Evolutionary conservation across 2,113 vertebrate genomes (phyloP), one percentile per base, ranked within the genome.

Genomic region (Cacatua alba): DNA sequence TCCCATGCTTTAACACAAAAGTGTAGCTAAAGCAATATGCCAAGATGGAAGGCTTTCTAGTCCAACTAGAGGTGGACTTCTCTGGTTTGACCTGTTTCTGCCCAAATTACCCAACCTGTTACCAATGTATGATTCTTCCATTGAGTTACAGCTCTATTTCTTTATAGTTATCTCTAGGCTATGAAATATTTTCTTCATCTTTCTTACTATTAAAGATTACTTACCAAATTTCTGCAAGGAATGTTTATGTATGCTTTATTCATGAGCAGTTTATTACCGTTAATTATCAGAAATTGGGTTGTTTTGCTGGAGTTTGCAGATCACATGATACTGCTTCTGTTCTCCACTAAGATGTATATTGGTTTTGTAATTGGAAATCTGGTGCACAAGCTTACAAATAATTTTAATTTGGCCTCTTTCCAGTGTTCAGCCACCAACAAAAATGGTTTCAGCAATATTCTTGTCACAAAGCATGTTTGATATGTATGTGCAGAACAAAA

Each of bases 381-480:
- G 46, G 46, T 81, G 68, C 39, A 71, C n/a, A 86, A 78, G 71
- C 71, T 74, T 90, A 29, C 7, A 92, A 88, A 88, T 88, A 86
- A 75, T 77, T 93, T 90, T 62, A 67, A 92, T 92, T 95, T 93
- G 88, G 69, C 43, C 7, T 71, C 21, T 86, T 88, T 44, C 82
- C 92, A 92, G 18, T 9, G 18, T 75, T 88, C 43, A 81, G 21
- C 35, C 39, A 86, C 55, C 57, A 69, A 48, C 26, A 88, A 67
- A 92, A 86, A 43, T 48, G 0, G 11, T 86, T 86, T 86, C 69
- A 90, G 33, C n/a, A 49, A 49, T 84, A 33, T 75, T 75, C 31
- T 75, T 90, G 24, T 51, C 39, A 63, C 49, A 43, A 78, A 93
- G 23, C 1, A 2, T 17, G 15, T 48, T 60, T 60, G 48, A 49